Conservation (phyloP, 1,140 invertebrate species). For the Achroia grisella region DNA sequence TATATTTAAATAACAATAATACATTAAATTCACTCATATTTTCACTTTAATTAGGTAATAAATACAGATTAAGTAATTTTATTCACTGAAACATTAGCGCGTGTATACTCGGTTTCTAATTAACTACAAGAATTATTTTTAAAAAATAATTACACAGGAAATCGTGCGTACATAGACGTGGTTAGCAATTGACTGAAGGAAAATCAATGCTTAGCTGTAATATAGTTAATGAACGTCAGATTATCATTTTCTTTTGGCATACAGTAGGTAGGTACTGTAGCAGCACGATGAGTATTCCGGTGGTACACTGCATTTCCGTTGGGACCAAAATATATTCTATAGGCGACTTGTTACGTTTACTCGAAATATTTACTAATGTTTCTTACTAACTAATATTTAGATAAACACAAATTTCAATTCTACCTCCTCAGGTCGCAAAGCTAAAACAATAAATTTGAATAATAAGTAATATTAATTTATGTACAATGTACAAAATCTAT, state of each 20-base stretch:
- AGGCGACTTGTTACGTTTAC: constrained; percentile 13
- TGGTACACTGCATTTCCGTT: constrained; percentile 39
- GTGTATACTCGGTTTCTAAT: no score
- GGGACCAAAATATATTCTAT: constrained; percentile 30
- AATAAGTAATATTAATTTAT: no score
- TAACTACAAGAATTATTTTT: not conserved
- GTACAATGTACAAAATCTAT: no score
- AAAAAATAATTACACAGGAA: constrained; percentile 7
- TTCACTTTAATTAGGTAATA: constrained; percentile 14
- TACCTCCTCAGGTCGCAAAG: no score
- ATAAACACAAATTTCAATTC: no score
- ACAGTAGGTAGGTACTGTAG: constrained; percentile 40
- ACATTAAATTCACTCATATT: constrained; percentile 10
- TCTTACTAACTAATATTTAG: no score
- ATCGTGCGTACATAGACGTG: constrained; percentile 34
- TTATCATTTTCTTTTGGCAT: constrained; percentile 68
- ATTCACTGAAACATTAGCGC: not conserved
- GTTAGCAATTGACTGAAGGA: constrained; percentile 55
- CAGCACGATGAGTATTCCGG: constrained; percentile 47
- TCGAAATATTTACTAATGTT: constrained; percentile 7
- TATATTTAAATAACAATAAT: not conserved
- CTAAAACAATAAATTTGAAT: no score
- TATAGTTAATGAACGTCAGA: constrained; percentile 53
- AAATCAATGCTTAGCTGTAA: constrained; percentile 55
- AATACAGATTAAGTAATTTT: constrained; percentile 4